Evolutionary conservation across 2,113 vertebrate species (phyloP).

Genomic region (Telmatochromis bifrenatus): DNA sequence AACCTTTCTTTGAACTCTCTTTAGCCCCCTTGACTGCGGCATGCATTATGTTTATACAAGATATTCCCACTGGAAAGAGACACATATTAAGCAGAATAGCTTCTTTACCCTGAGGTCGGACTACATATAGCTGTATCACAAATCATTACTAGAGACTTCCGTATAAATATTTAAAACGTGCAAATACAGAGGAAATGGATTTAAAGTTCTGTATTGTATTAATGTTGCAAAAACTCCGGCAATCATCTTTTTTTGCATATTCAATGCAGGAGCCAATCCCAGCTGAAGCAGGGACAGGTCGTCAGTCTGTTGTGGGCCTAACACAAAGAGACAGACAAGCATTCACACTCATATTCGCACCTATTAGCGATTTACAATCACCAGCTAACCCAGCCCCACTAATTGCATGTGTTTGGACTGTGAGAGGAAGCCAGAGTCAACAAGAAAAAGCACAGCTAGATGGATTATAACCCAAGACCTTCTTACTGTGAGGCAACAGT

Average conservation of each 20-base stretch:
- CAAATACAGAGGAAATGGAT: rapidly evolving
- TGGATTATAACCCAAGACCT: rapidly evolving
- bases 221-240: background rate
- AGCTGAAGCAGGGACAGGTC: background rate
- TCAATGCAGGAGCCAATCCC: background rate
- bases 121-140: background rate
- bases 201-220: background rate
- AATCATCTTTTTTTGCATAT: background rate
- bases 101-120: background rate
- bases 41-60: background rate
- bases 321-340: background rate
- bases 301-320: background rate
- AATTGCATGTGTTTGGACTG: background rate
- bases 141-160: background rate
- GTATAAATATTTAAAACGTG: background rate
- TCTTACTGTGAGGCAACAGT: background rate
- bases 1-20: background rate
- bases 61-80: background rate
- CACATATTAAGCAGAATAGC: too few species aligned
- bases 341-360: background rate
- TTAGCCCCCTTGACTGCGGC: background rate
- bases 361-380: background rate
- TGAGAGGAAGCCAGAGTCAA: background rate
- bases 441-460: background rate
- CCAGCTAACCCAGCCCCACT: rapidly evolving